phyloP scores from a whole-genome alignment of 2,888 invertebrate genomes.

The Plutella xylostella region DNA sequence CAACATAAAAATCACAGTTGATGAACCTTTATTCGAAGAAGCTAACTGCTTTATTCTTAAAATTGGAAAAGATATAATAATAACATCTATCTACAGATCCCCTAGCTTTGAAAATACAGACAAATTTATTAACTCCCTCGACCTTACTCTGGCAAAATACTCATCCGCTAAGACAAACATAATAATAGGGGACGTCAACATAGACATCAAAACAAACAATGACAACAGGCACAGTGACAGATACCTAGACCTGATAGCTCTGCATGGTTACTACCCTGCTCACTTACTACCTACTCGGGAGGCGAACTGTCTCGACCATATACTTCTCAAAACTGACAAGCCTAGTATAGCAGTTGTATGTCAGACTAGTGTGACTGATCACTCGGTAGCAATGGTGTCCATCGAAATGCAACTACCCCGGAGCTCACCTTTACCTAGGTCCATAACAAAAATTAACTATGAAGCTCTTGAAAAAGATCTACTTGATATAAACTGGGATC shows the following conservation, averaged over 20 bases:
- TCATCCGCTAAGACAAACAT: background rate
- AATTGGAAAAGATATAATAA: background rate
- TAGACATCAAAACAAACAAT: background rate
- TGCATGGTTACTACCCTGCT: background rate
- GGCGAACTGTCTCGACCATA: no score
- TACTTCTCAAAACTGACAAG: background rate
- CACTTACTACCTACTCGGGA: background rate
- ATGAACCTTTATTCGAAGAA: background rate
- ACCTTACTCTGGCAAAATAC: background rate
- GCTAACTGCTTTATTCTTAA: background rate
- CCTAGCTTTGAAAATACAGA: background rate
- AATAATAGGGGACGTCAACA: no score
- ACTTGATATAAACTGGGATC: background rate
- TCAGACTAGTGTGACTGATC: background rate
- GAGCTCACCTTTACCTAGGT: background rate
- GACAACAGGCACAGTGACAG: no score
- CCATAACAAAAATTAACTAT: background rate
- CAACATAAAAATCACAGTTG: background rate
- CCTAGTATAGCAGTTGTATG: background rate
- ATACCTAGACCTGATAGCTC: no score
- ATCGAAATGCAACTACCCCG: background rate
- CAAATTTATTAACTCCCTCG: background rate
- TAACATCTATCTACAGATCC: background rate
- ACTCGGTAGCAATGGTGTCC: background rate
- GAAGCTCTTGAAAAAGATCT: background rate